Conservation (phyloP, 2,888 invertebrate species). For the Eulithis prunata region DNA sequence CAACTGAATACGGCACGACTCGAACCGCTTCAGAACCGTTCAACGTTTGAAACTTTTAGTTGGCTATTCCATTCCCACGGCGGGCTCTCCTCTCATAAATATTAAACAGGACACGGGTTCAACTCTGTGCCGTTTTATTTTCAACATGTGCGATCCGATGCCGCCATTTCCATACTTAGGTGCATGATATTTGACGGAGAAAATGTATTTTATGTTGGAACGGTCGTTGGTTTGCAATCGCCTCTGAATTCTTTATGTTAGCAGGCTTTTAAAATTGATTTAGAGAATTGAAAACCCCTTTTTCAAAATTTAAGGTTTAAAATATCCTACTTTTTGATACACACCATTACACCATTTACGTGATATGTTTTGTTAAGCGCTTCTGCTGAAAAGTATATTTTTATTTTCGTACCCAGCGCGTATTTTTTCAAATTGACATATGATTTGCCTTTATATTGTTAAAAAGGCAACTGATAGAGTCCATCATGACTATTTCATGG, state of each 20-base stretch:
- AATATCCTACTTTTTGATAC: too few species aligned
- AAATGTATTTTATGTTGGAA: constrained; percentile 34
- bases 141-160: constrained; percentile 52
- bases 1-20: constrained; percentile 50
- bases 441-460: background rate
- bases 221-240: constrained; percentile 28
- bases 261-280: constrained; percentile 3
- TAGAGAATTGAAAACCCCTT: background rate
- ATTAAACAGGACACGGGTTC: constrained; percentile 61
- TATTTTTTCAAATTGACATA: background rate
- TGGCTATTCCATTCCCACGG: constrained; percentile 54
- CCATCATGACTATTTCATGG: background rate
- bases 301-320: background rate
- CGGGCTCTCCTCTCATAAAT: constrained; percentile 58
- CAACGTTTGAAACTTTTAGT: constrained; percentile 58
- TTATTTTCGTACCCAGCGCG: too few species aligned
- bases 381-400: too few species aligned
- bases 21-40: constrained; percentile 55
- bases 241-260: constrained; percentile 23
- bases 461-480: too few species aligned
- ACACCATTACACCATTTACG: too few species aligned
- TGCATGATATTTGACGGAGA: constrained; percentile 44
- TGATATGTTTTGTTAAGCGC: too few species aligned
- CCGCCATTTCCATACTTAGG: constrained; percentile 49
- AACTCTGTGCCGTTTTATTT: constrained; percentile 57